Conservation (phyloP, 2,113 vertebrate species). For the Aleadryas rufinucha region DNA sequence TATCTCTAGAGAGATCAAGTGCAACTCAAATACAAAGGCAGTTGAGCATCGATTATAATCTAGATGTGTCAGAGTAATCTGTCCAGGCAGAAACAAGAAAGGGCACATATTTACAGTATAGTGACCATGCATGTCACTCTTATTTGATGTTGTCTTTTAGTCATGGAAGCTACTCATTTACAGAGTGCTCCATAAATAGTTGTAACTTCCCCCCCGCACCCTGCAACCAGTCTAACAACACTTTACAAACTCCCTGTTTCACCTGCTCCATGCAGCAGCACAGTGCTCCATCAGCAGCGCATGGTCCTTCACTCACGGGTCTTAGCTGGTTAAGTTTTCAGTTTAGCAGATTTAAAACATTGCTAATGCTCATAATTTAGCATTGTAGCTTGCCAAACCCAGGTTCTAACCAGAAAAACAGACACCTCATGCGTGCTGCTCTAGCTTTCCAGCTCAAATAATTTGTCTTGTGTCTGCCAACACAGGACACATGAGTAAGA, state of each 20-base stretch:
- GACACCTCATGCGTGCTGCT: neutral
- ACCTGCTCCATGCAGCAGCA: neutral
- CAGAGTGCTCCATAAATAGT: neutral
- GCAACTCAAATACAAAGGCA: neutral
- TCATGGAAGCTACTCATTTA: neutral
- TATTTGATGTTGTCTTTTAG: neutral
- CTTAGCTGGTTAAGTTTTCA: neutral
- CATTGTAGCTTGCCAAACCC: neutral
- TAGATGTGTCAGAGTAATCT: neutral
- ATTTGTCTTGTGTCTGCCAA: neutral
- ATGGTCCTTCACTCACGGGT: neutral
- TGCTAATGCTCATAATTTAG: neutral
- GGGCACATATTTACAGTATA: neutral
- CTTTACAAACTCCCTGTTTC: neutral
- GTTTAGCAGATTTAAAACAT: neutral
- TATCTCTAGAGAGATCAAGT: neutral
- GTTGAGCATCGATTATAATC: neutral
- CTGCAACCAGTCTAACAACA: neutral
- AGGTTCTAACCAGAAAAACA: conserved; percentile 48
- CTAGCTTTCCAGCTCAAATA: conserved; percentile 25
- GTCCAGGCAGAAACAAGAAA: neutral
- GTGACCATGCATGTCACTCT: neutral
- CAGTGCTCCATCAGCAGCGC: neutral
- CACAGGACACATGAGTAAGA: conserved; percentile 23
- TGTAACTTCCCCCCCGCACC: neutral